These are phyloP conservation scores for Aleiodes sp. DNA, from an alignment of 1,140 invertebrate genomes.

Conservation along the genomic window DNA sequence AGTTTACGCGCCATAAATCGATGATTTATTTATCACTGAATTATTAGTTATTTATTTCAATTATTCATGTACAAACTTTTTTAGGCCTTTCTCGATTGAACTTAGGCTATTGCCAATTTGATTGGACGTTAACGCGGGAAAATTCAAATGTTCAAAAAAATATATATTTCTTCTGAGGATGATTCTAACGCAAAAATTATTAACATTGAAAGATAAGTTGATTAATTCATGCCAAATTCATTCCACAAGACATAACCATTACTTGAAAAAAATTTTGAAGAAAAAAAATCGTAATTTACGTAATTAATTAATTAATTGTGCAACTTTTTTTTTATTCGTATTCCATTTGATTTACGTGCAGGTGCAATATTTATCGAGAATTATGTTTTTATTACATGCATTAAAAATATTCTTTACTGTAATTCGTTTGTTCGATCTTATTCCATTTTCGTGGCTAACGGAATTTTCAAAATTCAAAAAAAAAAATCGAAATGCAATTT, in stretches of 20 bases:
- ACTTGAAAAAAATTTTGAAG: background rate
- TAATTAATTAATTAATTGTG: background rate
- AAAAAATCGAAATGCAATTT: too few species aligned
- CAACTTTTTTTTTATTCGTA: too few species aligned
- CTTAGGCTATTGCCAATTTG: too few species aligned
- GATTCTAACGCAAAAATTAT: too few species aligned
- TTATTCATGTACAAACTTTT: background rate
- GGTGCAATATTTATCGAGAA: background rate
- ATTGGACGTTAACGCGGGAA: too few species aligned
- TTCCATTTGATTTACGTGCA: background rate
- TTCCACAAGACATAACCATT: conserved; percentile 5
- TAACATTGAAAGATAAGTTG: too few species aligned
- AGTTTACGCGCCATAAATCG: conserved; percentile 44
- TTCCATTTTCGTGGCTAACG: too few species aligned
- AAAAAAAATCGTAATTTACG: background rate
- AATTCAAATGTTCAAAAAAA: too few species aligned
- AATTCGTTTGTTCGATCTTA: too few species aligned
- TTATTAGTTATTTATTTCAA: background rate
- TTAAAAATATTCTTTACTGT: background rate
- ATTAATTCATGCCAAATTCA: conserved; percentile 23
- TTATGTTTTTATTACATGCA: background rate
- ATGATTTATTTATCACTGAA: conserved; percentile 33
- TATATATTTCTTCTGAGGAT: background rate
- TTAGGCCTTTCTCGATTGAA: background rate
- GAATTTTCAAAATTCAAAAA: too few species aligned